These are phyloP conservation scores for Vanacampus margaritifer DNA, from an alignment of 2,113 vertebrate species.

Conservation along the genomic window DNA sequence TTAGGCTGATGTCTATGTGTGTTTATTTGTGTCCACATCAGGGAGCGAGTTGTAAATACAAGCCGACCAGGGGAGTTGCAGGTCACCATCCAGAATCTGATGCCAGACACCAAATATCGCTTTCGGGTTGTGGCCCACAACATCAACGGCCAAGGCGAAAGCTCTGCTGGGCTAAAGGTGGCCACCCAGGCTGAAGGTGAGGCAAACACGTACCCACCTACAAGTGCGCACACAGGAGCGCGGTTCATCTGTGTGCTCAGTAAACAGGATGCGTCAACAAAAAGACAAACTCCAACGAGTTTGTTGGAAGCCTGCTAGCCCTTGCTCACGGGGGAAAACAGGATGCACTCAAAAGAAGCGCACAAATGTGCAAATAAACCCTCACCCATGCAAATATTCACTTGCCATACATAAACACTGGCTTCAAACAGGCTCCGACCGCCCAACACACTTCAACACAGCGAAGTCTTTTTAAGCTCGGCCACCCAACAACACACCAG, in stretches of 20 bases:
- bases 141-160: slow-evolving; percentile 87
- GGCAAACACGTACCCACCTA: slow-evolving; percentile 27
- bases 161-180: slow-evolving; percentile 81
- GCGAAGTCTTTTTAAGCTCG: slow-evolving; percentile 21
- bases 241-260: slow-evolving; percentile 13
- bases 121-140: slow-evolving; percentile 92
- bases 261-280: slow-evolving; percentile 37
- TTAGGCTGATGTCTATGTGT: slow-evolving; percentile 6
- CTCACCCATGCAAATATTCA: slow-evolving; percentile 45
- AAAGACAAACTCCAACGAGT: slow-evolving; percentile 23
- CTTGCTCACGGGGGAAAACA: slow-evolving; percentile 45
- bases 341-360: slow-evolving; percentile 33
- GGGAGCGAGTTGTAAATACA: slow-evolving; percentile 91
- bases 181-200: slow-evolving; percentile 96
- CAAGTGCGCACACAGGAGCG: slow-evolving; percentile 10
- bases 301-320: slow-evolving; percentile 26
- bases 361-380: slow-evolving; percentile 46
- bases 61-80: slow-evolving; percentile 89
- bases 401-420: slow-evolving; percentile 13
- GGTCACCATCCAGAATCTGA: slow-evolving; percentile 92
- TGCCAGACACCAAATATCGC: slow-evolving; percentile 90
- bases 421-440: slow-evolving; percentile 32
- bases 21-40: slow-evolving; percentile 46
- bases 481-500: slow-evolving; percentile 60
- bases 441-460: slow-evolving; percentile 17